These are phyloP conservation scores for Doris montereyensis DNA, from an alignment of 2,888 invertebrate species.

Conservation along the genomic window DNA sequence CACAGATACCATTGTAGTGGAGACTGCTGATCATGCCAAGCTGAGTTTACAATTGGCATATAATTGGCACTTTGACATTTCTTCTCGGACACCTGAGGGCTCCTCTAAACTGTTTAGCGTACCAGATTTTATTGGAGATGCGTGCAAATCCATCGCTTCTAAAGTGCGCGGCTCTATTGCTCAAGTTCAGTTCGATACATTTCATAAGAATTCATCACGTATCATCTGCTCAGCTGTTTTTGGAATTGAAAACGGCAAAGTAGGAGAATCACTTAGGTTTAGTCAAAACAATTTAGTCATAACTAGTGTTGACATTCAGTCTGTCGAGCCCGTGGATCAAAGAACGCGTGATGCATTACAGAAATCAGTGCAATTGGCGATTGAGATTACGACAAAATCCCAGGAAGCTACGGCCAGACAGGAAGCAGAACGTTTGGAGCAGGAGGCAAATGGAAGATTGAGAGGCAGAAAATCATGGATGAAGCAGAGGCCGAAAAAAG, in stretches of 20 bases:
- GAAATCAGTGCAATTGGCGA: conserved; percentile 75
- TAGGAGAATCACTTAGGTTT: conserved; percentile 72
- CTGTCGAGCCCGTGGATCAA: conserved; percentile 76
- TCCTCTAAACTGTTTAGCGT: conserved; percentile 74
- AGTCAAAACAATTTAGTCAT: conserved; percentile 74
- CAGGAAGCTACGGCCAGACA: conserved; percentile 75
- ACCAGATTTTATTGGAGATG: conserved; percentile 75
- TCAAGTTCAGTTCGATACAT: conserved; percentile 74
- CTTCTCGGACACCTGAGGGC: conserved; percentile 61
- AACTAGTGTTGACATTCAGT: conserved; percentile 75
- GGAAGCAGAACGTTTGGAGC: conserved; percentile 75
- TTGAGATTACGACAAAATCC: conserved; percentile 76
- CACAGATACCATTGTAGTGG: conserved; percentile 74
- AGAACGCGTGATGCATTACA: conserved; percentile 74
- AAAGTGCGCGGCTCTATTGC: conserved; percentile 74
- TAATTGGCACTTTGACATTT: conserved; percentile 75
- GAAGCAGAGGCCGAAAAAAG: conserved; percentile 74
- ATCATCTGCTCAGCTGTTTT: conserved; percentile 75
- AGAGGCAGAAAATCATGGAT: conserved; percentile 74
- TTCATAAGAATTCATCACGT: conserved; percentile 75
- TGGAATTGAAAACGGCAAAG: conserved; percentile 73
- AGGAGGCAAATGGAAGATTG: conserved; percentile 74
- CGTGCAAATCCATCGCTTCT: conserved; percentile 75
- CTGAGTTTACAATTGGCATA: conserved; percentile 74
- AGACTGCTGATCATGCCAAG: conserved; percentile 75